Percentiles rank a stretch among this genome's conserved stretches.
Evolutionary conservation across 2,797 vertebrate species (phyloP).

Genomic region (Nannoperca obscura): DNA sequence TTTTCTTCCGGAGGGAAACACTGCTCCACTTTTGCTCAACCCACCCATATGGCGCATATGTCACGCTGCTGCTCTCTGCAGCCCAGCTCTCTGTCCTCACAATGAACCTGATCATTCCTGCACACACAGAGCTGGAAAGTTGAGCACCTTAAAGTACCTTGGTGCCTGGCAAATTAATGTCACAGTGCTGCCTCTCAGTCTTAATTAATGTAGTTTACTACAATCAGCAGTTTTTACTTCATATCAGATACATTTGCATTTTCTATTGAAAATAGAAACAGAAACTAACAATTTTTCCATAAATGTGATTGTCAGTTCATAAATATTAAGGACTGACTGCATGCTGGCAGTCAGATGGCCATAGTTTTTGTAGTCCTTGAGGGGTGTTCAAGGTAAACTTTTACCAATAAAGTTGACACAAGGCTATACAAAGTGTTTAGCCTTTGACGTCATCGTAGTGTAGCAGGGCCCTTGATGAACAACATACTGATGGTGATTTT

Average conservation of each 20-base stretch:
- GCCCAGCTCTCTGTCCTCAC: conserved; percentile 54
- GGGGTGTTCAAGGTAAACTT: not conserved
- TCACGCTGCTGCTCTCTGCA: conserved; percentile 55
- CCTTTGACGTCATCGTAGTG: not conserved
- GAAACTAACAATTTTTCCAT: too few relatives aligned
- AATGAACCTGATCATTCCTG: conserved; percentile 57
- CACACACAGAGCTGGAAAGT: conserved; percentile 23
- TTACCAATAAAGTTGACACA: not conserved
- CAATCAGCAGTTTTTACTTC: not conserved
- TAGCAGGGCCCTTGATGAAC: not conserved
- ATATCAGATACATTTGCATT: not conserved
- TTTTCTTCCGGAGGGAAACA: conserved; percentile 78
- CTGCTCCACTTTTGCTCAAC: conserved; percentile 74
- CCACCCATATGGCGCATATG: conserved; percentile 74
- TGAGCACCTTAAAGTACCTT: conserved; percentile 20
- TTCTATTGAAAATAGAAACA: not conserved
- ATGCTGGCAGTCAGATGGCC: too few relatives aligned
- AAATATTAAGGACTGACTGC: too few relatives aligned
- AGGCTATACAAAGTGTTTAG: not conserved
- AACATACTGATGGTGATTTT: not conserved
- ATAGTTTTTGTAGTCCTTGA: not conserved
- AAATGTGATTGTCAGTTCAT: too few relatives aligned
- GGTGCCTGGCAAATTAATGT: not conserved
- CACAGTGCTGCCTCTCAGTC: not conserved
- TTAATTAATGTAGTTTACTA: not conserved